Base-by-base conservation (phyloP, 2,797 vertebrate species). In the Eleutherodactylus coqui region DNA sequence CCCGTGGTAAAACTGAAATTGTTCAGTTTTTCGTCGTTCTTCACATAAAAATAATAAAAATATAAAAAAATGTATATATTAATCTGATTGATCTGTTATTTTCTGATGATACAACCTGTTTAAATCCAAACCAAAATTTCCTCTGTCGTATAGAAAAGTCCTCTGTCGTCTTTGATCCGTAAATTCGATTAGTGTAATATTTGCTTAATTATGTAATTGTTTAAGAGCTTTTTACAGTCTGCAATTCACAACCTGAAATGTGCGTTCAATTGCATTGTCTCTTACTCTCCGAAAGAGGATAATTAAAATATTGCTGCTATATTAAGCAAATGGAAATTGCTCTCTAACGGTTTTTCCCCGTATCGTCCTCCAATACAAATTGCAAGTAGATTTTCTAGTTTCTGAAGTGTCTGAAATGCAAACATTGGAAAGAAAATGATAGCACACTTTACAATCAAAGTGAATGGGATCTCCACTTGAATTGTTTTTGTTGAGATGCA, bases 281-380 rank as follows among this genome's bases (percentile, higher is more conserved):
- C 93, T 94, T 92, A 94, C 92, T 21, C 73, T 70, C 92, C 93
- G 91, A 91, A 90, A 94, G 93, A 92, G 92, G 91, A 89, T 95
- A 94, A 95, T 94, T 94, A 91, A 94, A 94, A 94, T 94, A 95
- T 93, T 92, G 92, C 90, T 90, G 92, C 93, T 95, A 93, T 95
- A 93, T 94, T 94, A 94, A 93, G 92, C 91, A 91, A 91, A 93
- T 94, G 92, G 90, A 94, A 93, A 94, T 93, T 92, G 91, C 92
- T 90, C 93, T 91, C 88, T 77, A 91, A 89, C 88, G 89, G 90
- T 75, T 81, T 29, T 73, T 13, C 11, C 2, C 27, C 43, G n/a
- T 51, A 24, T 86, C 47, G 11, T 76, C 64, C 58, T 47, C 45
- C 77, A 79, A 51, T 51, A 67, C 75, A 84, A 38, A 77, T 88